A percentile compares a stretch with the other conserved stretches of the same genome.
Conservation (phyloP, 1,140 invertebrate genomes). For the Drosophila fuyamai region DNA sequence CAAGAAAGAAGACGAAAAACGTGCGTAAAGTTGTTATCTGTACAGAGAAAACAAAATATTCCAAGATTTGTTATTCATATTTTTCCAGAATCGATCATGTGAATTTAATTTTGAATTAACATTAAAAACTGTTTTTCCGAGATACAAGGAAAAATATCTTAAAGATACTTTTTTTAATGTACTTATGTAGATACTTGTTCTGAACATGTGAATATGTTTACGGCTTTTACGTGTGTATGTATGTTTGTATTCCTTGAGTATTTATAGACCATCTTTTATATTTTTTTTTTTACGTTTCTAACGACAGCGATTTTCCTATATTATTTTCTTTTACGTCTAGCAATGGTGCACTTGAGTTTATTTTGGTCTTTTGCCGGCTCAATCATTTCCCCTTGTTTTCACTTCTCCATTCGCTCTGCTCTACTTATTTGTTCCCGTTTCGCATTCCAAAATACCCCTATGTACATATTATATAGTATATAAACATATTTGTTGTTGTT, state of each 20-base stretch:
- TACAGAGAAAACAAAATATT: background rate
- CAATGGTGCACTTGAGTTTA: slow-evolving; percentile 60
- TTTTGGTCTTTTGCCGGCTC: slow-evolving; percentile 59
- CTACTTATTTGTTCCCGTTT: slow-evolving; percentile 50
- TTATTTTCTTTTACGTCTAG: slow-evolving; percentile 16
- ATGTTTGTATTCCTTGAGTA: slow-evolving; percentile 21
- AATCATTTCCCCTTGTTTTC: slow-evolving; percentile 23
- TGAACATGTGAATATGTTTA: slow-evolving; percentile 12
- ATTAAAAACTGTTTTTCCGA: background rate
- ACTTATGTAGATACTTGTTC: slow-evolving; percentile 1
- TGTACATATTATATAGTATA: background rate
- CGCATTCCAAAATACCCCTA: slow-evolving; percentile 59
- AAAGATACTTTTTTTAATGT: background rate
- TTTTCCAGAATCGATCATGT: too few species aligned
- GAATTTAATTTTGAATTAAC: too few species aligned
- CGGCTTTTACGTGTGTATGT: slow-evolving; percentile 1
- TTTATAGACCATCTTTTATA: slow-evolving; percentile 59
- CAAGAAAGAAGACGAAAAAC: slow-evolving; percentile 27
- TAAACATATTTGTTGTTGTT: slow-evolving; percentile 28
- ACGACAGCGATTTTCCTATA: slow-evolving; percentile 35
- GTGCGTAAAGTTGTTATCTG: slow-evolving; percentile 25
- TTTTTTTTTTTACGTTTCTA: slow-evolving; percentile 36
- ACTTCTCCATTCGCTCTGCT: slow-evolving; percentile 42
- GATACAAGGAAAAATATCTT: background rate
- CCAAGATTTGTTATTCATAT: background rate